Conservation (phyloP, 1,140 invertebrate genomes). For the Popillia japonica region DNA sequence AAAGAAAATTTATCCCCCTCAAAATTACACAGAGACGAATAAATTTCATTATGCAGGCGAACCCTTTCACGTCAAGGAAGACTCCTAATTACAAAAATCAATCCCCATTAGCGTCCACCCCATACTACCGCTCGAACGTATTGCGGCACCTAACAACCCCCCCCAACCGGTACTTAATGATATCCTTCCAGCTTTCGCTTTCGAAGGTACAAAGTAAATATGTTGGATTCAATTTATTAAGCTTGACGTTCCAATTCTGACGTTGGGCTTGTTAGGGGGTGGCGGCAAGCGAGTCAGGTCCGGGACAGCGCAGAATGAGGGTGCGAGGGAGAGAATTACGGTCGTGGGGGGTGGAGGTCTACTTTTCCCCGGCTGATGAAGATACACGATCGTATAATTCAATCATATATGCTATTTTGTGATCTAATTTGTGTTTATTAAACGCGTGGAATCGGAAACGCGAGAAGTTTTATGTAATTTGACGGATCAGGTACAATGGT, state of each 20-base stretch:
- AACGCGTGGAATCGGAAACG: background rate
- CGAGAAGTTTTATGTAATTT: background rate
- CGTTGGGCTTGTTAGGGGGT: background rate
- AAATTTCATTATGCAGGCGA: background rate
- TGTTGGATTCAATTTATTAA: slow-evolving; percentile 5
- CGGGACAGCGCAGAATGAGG: background rate
- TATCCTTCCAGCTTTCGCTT: background rate
- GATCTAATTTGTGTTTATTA: background rate
- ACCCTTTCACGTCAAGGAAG: background rate
- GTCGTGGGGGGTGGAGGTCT: too few species aligned
- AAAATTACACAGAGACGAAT: background rate
- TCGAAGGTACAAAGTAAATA: background rate
- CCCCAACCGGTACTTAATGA: too few species aligned
- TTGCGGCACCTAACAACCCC: background rate
- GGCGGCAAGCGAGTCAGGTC: background rate
- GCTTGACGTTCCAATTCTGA: background rate
- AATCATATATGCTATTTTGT: background rate
- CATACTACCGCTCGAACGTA: too few species aligned
- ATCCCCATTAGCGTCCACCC: background rate
- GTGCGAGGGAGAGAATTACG: background rate
- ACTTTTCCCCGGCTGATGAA: too few species aligned
- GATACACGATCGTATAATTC: background rate
- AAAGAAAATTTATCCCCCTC: background rate
- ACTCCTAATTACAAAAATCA: background rate
- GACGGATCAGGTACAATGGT: too few species aligned